These are phyloP conservation scores for Meandrusa payeni DNA, from an alignment of 2,888 invertebrate species.

Conservation along the genomic window DNA sequence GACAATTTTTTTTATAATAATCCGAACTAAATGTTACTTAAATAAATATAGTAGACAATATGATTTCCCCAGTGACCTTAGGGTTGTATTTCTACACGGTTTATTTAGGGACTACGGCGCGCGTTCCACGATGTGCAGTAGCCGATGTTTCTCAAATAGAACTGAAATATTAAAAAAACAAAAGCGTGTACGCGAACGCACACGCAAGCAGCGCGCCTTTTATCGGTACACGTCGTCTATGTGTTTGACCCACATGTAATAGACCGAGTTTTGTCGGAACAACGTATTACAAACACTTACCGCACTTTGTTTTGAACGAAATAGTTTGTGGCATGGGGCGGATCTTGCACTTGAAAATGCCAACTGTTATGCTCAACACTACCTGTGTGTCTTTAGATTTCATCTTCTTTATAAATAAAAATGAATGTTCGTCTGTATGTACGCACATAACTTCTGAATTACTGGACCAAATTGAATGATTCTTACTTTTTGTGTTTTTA, in stretches of 20 bases:
- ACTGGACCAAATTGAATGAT: too few relatives aligned
- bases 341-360: conserved; percentile 7
- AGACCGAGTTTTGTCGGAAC: background rate
- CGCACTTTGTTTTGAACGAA: conserved; percentile 1
- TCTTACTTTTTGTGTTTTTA: too few relatives aligned
- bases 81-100: conserved; percentile 11
- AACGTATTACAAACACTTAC: background rate
- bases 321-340: background rate
- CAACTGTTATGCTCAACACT: too few relatives aligned
- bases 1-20: too few relatives aligned
- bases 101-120: conserved; percentile 19
- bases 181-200: conserved; percentile 2
- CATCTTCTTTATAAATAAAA: too few relatives aligned
- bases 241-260: conserved; percentile 12
- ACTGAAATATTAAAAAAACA: conserved; percentile 11
- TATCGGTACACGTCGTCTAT: background rate
- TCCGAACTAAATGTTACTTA: background rate
- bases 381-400: too few relatives aligned
- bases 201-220: background rate
- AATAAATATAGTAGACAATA: conserved; percentile 14
- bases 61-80: conserved; percentile 16
- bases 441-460: too few relatives aligned
- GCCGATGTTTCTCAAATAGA: conserved; percentile 22
- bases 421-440: too few relatives aligned
- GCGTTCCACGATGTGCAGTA: conserved; percentile 16